Conservation (phyloP, 2,888 invertebrate genomes). For the Coelinius sp. region DNA sequence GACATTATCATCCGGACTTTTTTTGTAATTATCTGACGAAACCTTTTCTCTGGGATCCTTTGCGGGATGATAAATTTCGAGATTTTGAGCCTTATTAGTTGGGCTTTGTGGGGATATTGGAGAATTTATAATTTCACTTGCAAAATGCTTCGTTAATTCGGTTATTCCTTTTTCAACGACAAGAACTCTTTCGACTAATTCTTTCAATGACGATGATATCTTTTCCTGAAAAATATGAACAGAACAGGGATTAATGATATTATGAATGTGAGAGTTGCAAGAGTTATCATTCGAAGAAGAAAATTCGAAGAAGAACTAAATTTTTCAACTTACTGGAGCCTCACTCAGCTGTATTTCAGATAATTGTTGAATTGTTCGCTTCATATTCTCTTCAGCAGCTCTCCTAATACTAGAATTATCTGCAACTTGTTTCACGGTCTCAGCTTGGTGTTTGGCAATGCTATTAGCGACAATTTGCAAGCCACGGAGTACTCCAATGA, state of each 20-base stretch:
- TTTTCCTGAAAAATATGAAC: conserved; percentile 65
- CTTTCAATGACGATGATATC: conserved; percentile 72
- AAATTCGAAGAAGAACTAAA: not conserved
- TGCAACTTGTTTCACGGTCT: conserved; percentile 76
- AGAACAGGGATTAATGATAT: not conserved
- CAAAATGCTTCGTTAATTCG: conserved; percentile 73
- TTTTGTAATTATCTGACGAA: conserved; percentile 56
- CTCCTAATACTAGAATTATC: conserved; percentile 80
- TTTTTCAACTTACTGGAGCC: conserved; percentile 64
- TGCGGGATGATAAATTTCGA: conserved; percentile 57
- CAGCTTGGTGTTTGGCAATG: conserved; percentile 77
- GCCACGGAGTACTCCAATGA: conserved; percentile 79
- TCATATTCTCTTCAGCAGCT: conserved; percentile 61
- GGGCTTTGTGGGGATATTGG: conserved; percentile 14
- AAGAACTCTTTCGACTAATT: conserved; percentile 76
- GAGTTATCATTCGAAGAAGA: too few species aligned
- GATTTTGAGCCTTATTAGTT: conserved; percentile 6
- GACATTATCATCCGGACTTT: conserved; percentile 14
- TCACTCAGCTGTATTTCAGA: conserved; percentile 65
- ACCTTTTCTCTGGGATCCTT: conserved; percentile 66
- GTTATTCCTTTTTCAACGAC: conserved; percentile 82
- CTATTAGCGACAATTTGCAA: conserved; percentile 80
- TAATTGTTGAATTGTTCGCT: conserved; percentile 53
- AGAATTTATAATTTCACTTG: conserved; percentile 52
- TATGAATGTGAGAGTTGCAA: not conserved